These are phyloP conservation scores for Acrocyrtus sp. DNA, from an alignment of 2,888 invertebrate species.

Conservation along the genomic window DNA sequence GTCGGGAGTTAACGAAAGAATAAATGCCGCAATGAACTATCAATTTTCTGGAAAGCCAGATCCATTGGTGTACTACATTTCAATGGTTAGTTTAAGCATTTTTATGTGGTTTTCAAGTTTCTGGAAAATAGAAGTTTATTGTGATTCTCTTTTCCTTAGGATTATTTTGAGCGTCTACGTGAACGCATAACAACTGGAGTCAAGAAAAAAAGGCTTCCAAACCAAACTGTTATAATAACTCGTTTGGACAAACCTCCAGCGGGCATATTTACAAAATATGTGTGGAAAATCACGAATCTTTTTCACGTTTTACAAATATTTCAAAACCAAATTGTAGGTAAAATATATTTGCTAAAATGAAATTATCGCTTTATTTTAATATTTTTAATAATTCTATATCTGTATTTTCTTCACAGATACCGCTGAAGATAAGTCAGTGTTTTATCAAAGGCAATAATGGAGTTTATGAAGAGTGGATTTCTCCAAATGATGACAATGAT, in stretches of 20 bases:
- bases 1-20: conserved; percentile 78
- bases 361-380: not conserved
- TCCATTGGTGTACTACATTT: conserved; percentile 76
- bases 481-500: conserved; percentile 67
- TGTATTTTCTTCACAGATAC: conserved; percentile 68
- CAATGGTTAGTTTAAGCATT: conserved; percentile 69
- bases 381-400: not conserved
- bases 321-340: conserved; percentile 72
- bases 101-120: not conserved
- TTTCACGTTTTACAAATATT: conserved; percentile 80
- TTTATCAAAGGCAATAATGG: conserved; percentile 74
- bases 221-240: conserved; percentile 72
- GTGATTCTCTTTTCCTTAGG: conserved; percentile 65
- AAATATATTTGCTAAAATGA: not conserved
- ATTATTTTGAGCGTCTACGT: conserved; percentile 78
- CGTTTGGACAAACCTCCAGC: conserved; percentile 73
- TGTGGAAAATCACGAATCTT: conserved; percentile 78
- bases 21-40: conserved; percentile 80
- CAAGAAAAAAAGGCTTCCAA: conserved; percentile 74
- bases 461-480: conserved; percentile 70
- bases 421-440: conserved; percentile 73
- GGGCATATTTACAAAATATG: conserved; percentile 76
- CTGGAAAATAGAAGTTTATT: not conserved
- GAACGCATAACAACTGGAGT: conserved; percentile 75
- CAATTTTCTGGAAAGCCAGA: conserved; percentile 75